Evolutionary conservation across 2,888 invertebrate species (phyloP), one percentile per base, ranked within the genome.

Genomic region (Nomada lathburiana): DNA sequence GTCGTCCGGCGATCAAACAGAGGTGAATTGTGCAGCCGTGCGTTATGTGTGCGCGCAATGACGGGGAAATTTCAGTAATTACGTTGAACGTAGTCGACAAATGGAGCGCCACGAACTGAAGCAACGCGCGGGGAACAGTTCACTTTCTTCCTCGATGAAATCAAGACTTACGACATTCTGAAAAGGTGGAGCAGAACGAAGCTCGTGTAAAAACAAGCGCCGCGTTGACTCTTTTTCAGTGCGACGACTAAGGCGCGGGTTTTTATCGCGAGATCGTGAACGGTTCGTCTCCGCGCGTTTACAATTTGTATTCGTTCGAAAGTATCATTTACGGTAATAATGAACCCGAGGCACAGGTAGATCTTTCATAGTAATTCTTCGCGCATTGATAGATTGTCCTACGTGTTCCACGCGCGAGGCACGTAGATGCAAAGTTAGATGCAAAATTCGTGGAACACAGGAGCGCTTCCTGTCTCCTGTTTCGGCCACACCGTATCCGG

Each of bases 91-190:
- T 20, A 11, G 57, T 72, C 57, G 64, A 65, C 57, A 68, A 72
- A 72, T 44, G 68, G 64, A 60, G 53, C 57, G 26, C 57, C 42
- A 60, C 63, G 42, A 52, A 59, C 65, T 26, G 68, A 75, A 53
- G 62, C 55, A 64, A 60, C 73, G 13, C 16, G 67, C n/a, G 65
- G n/a, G 57, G 53, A 72, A 74, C 67, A 74, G 74, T 83, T 83
- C 83, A 83, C 83, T 83, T 83, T 83, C 83, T 83, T 83, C 83
- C 75, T 83, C 83, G 53, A 83, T 83, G 83, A 83, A 83, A 83
- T 83, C 83, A 83, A 79, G 83, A 75, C 83, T 75, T 64, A 67
- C 83, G 73, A 77, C 83, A 83, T 83, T 83, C 83, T 83, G 47
- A 53, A 64, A 20, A 76, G 59, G 82, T 29, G 73, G 62, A 36